Evolutionary conservation across 1,140 invertebrate genomes (phyloP), one percentile per base, ranked within the genome.

Genomic region (Matsumurasca onukii): DNA sequence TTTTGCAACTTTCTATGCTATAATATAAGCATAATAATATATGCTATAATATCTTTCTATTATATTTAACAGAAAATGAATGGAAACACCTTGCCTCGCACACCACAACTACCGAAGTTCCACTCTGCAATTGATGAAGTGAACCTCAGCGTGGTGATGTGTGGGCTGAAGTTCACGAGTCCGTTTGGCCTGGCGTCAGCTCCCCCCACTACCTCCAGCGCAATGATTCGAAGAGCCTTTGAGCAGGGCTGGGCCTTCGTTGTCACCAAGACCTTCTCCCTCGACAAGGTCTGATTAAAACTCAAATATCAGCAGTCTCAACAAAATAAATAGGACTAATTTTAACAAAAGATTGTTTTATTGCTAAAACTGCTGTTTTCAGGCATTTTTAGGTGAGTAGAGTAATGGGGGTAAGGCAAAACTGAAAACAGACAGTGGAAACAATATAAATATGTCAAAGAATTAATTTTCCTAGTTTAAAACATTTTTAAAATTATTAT

Each of bases 141-240:
- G 1, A 97, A 99, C 77, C 80, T 99, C 0, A 93, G 91, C 63
- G 87, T 97, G 3, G 89, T 95, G 77, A 85, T 99, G 69, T 98
- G 96, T 79, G 95, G 96, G 0, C 78, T 99, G 1, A 91, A 89
- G 75, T 99, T 99, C 78, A 89, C 92, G 77, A 99, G 99, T 83
- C 97, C 98, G 0, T 99, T 98, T 78, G 98, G 98, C 0, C 79
- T 99, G 48, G 98, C 98, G 15, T 98, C 95, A 39, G 98, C 98
- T 0, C 95, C 98, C 17, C 97, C 97, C 0, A 94, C 95, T 1
- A 99, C 97, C 17, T 90, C 90, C 57, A 89, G 91, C 22, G 87
- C 96, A 0, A 99, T 99, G 98, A 98, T 99, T 39, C 80, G 96
- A 9, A 81, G 96, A 72, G 91, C 92, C 22, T 99, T 98, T 77